Evolutionary conservation across 2,888 invertebrate species (phyloP).

Genomic region (Drosophila neonasuta): DNA sequence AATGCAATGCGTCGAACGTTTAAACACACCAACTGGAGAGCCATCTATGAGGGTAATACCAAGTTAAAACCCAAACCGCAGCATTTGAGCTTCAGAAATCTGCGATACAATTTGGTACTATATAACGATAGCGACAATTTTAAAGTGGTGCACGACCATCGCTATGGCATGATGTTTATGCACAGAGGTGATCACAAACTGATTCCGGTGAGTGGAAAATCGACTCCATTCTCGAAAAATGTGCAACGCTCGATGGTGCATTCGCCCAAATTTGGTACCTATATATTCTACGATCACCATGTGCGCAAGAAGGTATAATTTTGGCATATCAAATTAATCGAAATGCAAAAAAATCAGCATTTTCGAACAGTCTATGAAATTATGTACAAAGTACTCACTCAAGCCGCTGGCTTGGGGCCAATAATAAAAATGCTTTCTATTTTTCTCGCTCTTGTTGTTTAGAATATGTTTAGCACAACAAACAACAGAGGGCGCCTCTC

Average conservation of each 20-base stretch:
- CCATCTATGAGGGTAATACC: constrained; percentile 87
- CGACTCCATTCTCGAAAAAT: constrained; percentile 85
- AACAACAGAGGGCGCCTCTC: constrained; percentile 48
- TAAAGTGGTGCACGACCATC: constrained; percentile 88
- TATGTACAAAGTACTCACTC: constrained; percentile 20
- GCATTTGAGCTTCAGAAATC: constrained; percentile 89
- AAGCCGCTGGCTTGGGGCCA: constrained; percentile 30
- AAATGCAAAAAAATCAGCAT: neutral
- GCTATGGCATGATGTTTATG: constrained; percentile 89
- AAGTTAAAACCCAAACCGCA: constrained; percentile 86
- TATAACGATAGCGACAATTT: constrained; percentile 91
- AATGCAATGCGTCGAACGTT: constrained; percentile 53
- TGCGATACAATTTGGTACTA: constrained; percentile 87
- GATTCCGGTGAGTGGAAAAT: constrained; percentile 87
- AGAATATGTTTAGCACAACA: constrained; percentile 79
- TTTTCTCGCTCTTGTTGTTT: constrained; percentile 59
- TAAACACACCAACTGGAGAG: constrained; percentile 86
- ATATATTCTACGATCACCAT: constrained; percentile 91
- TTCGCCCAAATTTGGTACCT: constrained; percentile 87
- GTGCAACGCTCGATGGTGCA: constrained; percentile 86
- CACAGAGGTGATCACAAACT: constrained; percentile 91
- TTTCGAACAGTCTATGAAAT: constrained; percentile 17
- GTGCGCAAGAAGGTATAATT: constrained; percentile 84
- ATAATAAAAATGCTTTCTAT: constrained; percentile 7
- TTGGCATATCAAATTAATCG: constrained; percentile 5